A percentile compares a stretch with the other conserved stretches of the same genome.
These are phyloP conservation scores for Lindbergichthys nudifrons DNA, from an alignment of 2,797 vertebrate genomes.

Conservation along the genomic window DNA sequence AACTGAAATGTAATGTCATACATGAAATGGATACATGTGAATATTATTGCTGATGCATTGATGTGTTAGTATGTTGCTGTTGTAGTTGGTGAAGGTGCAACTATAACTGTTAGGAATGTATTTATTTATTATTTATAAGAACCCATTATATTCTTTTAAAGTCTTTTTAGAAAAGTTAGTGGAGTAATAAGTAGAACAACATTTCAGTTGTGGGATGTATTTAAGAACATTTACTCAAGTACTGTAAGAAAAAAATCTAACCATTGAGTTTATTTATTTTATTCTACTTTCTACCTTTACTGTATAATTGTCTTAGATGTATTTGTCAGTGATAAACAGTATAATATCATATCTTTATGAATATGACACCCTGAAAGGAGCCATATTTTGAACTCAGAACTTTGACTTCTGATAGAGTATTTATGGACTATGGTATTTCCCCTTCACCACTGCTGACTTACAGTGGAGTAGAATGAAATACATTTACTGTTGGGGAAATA, in stretches of 20 bases:
- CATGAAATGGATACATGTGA: background rate
- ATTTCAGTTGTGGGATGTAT: background rate
- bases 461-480: background rate
- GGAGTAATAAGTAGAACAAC: background rate
- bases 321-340: background rate
- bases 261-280: no score
- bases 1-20: background rate
- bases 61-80: conserved; percentile 6
- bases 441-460: background rate
- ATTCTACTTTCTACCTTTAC: no score
- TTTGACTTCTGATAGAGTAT: background rate
- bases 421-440: conserved; percentile 1
- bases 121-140: background rate
- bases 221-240: no score
- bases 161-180: no score
- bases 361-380: background rate
- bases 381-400: background rate
- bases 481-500: background rate
- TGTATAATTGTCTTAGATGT: background rate
- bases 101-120: no score
- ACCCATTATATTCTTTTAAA: background rate
- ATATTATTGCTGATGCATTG: background rate
- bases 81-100: background rate
- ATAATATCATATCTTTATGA: background rate
- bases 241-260: no score